Conservation (phyloP, 1,140 invertebrate genomes). For the Hyphantria cunea region DNA sequence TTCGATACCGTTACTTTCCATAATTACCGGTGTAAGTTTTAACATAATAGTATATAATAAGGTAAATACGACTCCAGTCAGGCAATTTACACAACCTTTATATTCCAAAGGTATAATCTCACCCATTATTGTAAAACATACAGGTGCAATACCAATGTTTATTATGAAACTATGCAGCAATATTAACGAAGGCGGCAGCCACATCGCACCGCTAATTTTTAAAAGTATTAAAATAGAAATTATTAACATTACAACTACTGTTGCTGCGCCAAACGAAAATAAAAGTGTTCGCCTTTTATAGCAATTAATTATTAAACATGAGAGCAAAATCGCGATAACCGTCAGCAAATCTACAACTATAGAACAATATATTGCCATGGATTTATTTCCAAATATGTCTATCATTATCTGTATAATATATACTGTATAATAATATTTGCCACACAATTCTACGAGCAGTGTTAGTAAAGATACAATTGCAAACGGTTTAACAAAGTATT, state of each 20-base stretch:
- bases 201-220: constrained; percentile 26
- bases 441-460: constrained; percentile 43
- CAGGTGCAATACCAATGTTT: constrained; percentile 47
- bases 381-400: constrained; percentile 40
- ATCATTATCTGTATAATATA: constrained; percentile 50
- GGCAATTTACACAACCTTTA: constrained; percentile 40
- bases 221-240: constrained; percentile 38
- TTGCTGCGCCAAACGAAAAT: constrained; percentile 32
- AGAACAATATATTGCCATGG: constrained; percentile 44
- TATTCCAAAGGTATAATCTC: constrained; percentile 56
- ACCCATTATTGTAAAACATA: constrained; percentile 43
- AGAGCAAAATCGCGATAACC: constrained; percentile 34
- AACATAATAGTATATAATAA: constrained; percentile 37
- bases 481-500: constrained; percentile 46
- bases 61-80: constrained; percentile 47
- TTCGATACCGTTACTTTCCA: constrained; percentile 38
- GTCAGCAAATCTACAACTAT: constrained; percentile 42
- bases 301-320: constrained; percentile 35
- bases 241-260: constrained; percentile 42
- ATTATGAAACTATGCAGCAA: constrained; percentile 42
- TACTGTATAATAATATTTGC: constrained; percentile 44
- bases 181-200: constrained; percentile 40
- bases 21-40: constrained; percentile 48
- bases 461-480: constrained; percentile 37
- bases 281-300: too few species aligned